These are phyloP conservation scores for Pachyrhynchus sulphureomaculatus DNA, from an alignment of 1,140 invertebrate genomes.

Conservation along the genomic window DNA sequence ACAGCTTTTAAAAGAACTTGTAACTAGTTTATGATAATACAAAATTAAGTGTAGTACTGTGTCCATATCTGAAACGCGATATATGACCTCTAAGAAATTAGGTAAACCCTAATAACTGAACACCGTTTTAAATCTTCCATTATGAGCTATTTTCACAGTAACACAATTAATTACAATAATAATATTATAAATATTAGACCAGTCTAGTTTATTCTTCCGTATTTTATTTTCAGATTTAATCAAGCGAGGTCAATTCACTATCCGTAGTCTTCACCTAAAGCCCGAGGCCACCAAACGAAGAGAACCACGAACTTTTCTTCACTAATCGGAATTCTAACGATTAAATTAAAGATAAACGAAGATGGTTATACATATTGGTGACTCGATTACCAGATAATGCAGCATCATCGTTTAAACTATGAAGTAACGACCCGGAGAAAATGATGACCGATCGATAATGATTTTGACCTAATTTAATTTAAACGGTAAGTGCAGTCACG, in stretches of 20 bases:
- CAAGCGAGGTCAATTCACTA: not conserved
- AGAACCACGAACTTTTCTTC: not conserved
- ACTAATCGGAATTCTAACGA: not conserved
- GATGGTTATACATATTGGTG: not conserved
- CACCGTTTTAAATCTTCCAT: no score
- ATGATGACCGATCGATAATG: conserved; percentile 1
- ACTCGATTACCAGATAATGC: not conserved
- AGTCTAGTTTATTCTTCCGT: not conserved
- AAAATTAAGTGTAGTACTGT: no score
- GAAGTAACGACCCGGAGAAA: not conserved
- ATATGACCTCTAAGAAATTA: no score
- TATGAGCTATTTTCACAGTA: no score
- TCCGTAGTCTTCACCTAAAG: conserved; percentile 1
- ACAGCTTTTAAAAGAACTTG: no score
- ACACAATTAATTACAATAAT: no score
- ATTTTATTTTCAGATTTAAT: not conserved
- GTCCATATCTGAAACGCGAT: no score
- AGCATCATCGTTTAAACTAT: not conserved
- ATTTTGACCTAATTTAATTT: conserved; percentile 2
- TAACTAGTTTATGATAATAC: no score
- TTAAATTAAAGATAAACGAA: conserved; percentile 3
- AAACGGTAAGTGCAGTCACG: not conserved
- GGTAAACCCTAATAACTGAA: no score
- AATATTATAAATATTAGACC: no score
- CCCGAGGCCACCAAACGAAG: not conserved